Evolutionary conservation across 92 coral and sea anemone species (phyloP).

Genomic region (Siderastrea siderea): DNA sequence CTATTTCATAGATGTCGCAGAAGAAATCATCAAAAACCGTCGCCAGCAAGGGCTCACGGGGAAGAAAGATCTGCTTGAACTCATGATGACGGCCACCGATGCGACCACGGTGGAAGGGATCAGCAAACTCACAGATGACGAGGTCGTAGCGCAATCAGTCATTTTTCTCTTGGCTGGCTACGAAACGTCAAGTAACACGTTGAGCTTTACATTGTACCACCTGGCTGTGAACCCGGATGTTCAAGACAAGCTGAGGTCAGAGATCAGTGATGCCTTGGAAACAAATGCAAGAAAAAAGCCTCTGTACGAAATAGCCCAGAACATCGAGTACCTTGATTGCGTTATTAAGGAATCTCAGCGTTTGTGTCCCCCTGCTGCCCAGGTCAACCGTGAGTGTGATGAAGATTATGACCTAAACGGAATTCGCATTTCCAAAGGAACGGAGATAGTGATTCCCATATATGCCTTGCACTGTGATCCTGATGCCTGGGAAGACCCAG

Average conservation of each 20-base stretch:
- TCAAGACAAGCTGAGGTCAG: constrained; percentile 52
- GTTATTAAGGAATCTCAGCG: constrained; percentile 78
- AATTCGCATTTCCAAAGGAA: constrained; percentile 72
- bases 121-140: constrained; percentile 58
- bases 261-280: constrained; percentile 27
- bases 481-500: constrained; percentile 75
- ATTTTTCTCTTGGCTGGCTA: constrained; percentile 64
- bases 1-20: constrained; percentile 25
- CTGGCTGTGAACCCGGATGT: constrained; percentile 50
- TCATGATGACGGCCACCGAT: constrained; percentile 75
- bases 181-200: constrained; percentile 63
- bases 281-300: constrained; percentile 45
- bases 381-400: constrained; percentile 51
- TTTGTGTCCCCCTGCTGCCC: constrained; percentile 62
- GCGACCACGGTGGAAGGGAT: constrained; percentile 61
- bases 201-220: constrained; percentile 28
- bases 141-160: constrained; percentile 55
- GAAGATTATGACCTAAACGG: constrained; percentile 63
- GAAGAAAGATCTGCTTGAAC: constrained; percentile 68
- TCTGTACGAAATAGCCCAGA: constrained; percentile 68
- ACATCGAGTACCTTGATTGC: constrained; percentile 82
- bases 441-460: constrained; percentile 60
- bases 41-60: constrained; percentile 51
- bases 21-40: constrained; percentile 54
- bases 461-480: constrained; percentile 75